Percentiles rank a stretch among this genome's conserved stretches.
phyloP scores from a whole-genome alignment of 1,140 invertebrate genomes.

The Drosophila equinoxialis region DNA sequence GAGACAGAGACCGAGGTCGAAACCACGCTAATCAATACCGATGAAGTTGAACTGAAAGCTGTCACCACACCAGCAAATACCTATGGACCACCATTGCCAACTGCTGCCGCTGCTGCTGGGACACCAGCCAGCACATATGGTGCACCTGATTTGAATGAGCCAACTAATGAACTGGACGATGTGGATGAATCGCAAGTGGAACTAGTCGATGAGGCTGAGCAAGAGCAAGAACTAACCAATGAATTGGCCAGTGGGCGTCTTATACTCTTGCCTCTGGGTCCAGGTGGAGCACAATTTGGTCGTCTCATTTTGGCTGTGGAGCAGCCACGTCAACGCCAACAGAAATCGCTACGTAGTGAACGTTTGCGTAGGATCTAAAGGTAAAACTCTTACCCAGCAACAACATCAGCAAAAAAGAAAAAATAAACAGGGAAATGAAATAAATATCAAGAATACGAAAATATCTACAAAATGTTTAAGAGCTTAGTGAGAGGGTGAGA shows the following conservation, averaged over 20 bases:
- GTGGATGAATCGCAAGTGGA: conserved; percentile 69
- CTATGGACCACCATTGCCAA: conserved; percentile 47
- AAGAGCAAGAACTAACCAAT: conserved; percentile 40
- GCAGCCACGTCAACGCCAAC: conserved; percentile 50
- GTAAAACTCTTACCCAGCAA: not conserved
- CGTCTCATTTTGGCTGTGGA: conserved; percentile 66
- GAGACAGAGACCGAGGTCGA: not conserved
- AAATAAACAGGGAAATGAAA: conserved; percentile 6
- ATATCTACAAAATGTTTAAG: not conserved
- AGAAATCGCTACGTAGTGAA: conserved; percentile 47
- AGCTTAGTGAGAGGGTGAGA: not conserved
- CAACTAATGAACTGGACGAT: conserved; percentile 63
- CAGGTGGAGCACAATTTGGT: conserved; percentile 53
- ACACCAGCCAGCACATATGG: conserved; percentile 57
- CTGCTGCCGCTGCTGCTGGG: too few species aligned
- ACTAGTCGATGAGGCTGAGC: conserved; percentile 49
- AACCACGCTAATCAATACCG: conserved; percentile 3
- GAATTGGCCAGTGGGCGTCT: conserved; percentile 58
- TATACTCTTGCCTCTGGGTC: conserved; percentile 59
- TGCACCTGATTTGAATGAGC: conserved; percentile 55
- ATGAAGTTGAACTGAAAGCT: conserved; percentile 34
- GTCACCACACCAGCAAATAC: conserved; percentile 45
- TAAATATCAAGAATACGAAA: conserved; percentile 40
- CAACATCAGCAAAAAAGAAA: too few species aligned
- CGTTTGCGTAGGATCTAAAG: conserved; percentile 52